Evolutionary conservation across 2,113 vertebrate species (phyloP), one percentile per base, ranked within the genome.

Genomic region (Ciconia maguari): DNA sequence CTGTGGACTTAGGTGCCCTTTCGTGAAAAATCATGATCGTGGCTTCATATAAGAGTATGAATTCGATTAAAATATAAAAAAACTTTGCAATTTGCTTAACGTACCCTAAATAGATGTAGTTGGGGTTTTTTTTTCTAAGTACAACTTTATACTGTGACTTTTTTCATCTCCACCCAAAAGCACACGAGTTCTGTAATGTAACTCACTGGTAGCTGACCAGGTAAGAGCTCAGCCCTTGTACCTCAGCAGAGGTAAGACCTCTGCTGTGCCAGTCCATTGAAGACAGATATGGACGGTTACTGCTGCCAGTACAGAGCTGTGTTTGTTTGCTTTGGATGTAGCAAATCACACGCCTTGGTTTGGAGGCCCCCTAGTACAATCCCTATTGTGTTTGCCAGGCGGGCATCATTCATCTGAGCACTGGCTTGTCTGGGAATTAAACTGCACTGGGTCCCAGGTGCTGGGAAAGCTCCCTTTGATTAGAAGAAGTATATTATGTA

Each of bases 401-500:
- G 7, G 34, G 38, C 54, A 42, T 87, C 32, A 2, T 52, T 65
- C 58, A 36, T 46, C 42, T 29, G 46, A 88, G 48, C 3, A 0
- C 57, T 60, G 55, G 11, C 24, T 91, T 38, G 9, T 34, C 65
- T 93, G 66, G 51, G 70, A 91, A 41, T 95, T 72, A 70, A 72
- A 11, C 49, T 72, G 69, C 25, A 6, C 61, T 51, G 68, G 16
- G 36, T 71, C 52, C 36, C 85, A 58, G 60, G 72, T 46, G 80
- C 77, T 91, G 69, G 65, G 54, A 87, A 58, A 41, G 46, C 70
- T 89, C 36, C 66, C 36, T 89, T 48, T 79, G 82, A 62, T 87
- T 72, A 52, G 20, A 75, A 62, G 42, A 4, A 85, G 58, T 52
- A 9, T 61, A 38, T 94, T 77, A 34, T 52, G 27, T 89, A 21